These are phyloP conservation scores for Asobara japonica DNA, from an alignment of 1,140 invertebrate genomes.

Conservation along the genomic window DNA sequence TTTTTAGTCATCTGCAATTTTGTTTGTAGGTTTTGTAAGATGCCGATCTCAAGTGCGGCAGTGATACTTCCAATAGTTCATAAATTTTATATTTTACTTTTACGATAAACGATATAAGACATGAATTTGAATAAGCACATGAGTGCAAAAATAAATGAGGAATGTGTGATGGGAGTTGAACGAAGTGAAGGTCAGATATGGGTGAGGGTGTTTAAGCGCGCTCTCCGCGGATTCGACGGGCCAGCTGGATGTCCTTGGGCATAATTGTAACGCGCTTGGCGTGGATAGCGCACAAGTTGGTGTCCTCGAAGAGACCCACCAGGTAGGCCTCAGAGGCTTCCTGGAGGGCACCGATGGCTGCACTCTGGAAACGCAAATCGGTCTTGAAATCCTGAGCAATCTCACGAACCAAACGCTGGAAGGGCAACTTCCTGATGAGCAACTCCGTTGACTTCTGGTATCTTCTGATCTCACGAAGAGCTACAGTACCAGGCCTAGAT, in stretches of 20 bases:
- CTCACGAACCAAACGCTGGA: constrained; percentile 86
- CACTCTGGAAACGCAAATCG: constrained; percentile 83
- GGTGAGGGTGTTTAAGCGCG: constrained; percentile 73
- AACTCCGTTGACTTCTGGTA: constrained; percentile 84
- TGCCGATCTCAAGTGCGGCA: too few species aligned
- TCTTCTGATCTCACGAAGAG: constrained; percentile 84
- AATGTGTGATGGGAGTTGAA: background rate
- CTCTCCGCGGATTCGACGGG: constrained; percentile 85
- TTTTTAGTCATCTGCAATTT: too few species aligned
- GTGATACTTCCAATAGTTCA: too few species aligned
- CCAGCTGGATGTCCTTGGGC: constrained; percentile 94
- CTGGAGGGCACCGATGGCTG: constrained; percentile 80
- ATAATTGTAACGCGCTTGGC: constrained; percentile 95
- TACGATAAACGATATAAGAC: too few species aligned
- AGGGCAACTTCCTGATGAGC: constrained; percentile 86
- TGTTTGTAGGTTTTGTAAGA: too few species aligned
- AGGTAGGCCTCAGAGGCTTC: constrained; percentile 88
- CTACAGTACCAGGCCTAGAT: constrained; percentile 84
- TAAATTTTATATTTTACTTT: too few species aligned
- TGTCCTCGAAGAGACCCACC: constrained; percentile 91
- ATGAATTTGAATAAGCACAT: background rate
- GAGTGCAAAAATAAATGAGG: constrained; percentile 30
- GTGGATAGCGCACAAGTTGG: constrained; percentile 92
- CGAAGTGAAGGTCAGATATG: background rate
- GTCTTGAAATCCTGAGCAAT: constrained; percentile 87